These are phyloP conservation scores for Drosophila algonquin DNA, from an alignment of 2,888 invertebrate species.

Conservation along the genomic window DNA sequence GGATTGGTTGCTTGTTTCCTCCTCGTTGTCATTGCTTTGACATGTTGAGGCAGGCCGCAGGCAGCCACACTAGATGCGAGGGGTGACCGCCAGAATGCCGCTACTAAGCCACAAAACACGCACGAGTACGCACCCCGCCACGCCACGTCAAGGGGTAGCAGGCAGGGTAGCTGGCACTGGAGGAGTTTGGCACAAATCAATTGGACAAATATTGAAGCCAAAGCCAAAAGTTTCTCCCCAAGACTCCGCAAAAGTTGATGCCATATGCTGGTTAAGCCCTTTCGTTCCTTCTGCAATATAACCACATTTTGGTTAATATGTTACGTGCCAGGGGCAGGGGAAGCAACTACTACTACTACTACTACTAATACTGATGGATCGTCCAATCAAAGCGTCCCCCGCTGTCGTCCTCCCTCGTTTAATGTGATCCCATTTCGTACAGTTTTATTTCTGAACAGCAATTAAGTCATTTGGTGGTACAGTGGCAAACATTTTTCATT, in stretches of 20 bases:
- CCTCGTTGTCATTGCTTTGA: constrained; percentile 46
- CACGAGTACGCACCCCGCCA: constrained; percentile 36
- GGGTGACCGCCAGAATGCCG: constrained; percentile 40
- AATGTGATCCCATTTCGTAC: neutral
- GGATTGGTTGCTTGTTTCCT: too few species aligned
- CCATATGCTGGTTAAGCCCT: constrained; percentile 35
- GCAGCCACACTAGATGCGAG: constrained; percentile 21
- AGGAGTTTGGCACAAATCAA: constrained; percentile 61
- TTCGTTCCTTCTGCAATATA: constrained; percentile 22
- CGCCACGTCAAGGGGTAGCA: neutral
- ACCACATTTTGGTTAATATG: constrained; percentile 54
- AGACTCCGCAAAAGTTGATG: constrained; percentile 25
- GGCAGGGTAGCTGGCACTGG: constrained; percentile 23
- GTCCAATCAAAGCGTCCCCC: neutral
- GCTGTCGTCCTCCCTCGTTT: neutral
- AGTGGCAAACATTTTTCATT: constrained; percentile 36
- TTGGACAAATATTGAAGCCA: constrained; percentile 60
- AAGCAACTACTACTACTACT: too few species aligned
- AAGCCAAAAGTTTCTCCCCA: constrained; percentile 33
- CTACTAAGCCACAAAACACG: constrained; percentile 67
- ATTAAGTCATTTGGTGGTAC: constrained; percentile 26
- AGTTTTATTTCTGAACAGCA: constrained; percentile 2
- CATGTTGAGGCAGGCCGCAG: constrained; percentile 52
- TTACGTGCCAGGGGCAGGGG: neutral
- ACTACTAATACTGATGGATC: neutral